Evolutionary conservation across 2,888 invertebrate genomes (phyloP).

Genomic region (Phalera bucephala): DNA sequence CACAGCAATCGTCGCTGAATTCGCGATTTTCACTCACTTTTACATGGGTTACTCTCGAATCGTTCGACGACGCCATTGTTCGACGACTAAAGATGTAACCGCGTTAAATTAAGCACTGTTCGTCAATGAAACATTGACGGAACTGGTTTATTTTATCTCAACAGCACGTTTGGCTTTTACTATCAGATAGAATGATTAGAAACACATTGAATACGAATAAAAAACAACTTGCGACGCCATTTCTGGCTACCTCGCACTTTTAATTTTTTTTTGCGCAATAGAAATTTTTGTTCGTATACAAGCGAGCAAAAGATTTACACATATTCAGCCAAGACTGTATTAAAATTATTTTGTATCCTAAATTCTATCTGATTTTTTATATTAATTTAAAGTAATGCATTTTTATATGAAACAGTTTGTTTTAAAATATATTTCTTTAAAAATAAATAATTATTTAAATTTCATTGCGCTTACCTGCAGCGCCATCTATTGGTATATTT

Average conservation of each 20-base stretch:
- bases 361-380: too few relatives aligned
- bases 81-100: slow-evolving; percentile 56
- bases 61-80: slow-evolving; percentile 81
- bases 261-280: slow-evolving; percentile 46
- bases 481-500: too few relatives aligned
- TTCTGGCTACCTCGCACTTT: slow-evolving; percentile 68
- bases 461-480: too few relatives aligned
- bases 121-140: slow-evolving; percentile 61
- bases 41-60: slow-evolving; percentile 68
- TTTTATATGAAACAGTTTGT: too few relatives aligned
- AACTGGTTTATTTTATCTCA: slow-evolving; percentile 43
- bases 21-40: slow-evolving; percentile 73
- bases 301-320: slow-evolving; percentile 33
- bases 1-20: slow-evolving; percentile 51
- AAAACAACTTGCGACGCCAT: slow-evolving; percentile 83
- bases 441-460: too few relatives aligned
- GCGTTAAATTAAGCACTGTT: slow-evolving; percentile 51
- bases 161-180: slow-evolving; percentile 41
- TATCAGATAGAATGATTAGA: slow-evolving; percentile 55
- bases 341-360: too few relatives aligned
- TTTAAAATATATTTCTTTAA: too few relatives aligned
- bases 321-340: slow-evolving; percentile 36
- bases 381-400: too few relatives aligned
- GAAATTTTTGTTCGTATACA: slow-evolving; percentile 47
- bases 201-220: slow-evolving; percentile 69